phyloP scores from a whole-genome alignment of 2,113 vertebrate genomes.

The Myrmophylax atrothorax region DNA sequence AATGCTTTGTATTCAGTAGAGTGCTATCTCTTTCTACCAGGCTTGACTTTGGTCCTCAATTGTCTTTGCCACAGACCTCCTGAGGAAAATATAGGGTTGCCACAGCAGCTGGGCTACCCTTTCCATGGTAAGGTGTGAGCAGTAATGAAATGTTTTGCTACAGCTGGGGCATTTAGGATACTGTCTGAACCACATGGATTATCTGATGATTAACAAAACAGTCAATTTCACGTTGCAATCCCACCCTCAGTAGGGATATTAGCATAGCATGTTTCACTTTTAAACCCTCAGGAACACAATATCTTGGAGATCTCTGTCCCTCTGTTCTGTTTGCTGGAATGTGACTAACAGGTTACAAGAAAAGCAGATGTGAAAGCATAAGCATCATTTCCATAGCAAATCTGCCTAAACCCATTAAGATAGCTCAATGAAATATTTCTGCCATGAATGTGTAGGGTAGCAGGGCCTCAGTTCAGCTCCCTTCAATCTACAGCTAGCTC shows the following conservation, averaged over 20 bases:
- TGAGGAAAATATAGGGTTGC: neutral
- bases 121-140: neutral
- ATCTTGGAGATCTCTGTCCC: constrained; percentile 5
- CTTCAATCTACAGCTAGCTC: neutral
- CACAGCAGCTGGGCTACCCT: neutral
- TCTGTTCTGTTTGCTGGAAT: neutral
- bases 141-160: neutral
- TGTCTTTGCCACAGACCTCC: neutral
- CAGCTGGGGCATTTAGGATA: neutral
- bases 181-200: neutral
- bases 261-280: neutral
- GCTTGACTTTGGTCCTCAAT: neutral
- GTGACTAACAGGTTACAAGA: neutral
- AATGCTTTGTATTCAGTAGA: neutral
- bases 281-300: neutral
- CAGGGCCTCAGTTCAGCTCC: neutral
- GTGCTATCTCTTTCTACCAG: neutral
- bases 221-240: neutral
- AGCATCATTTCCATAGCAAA: neutral
- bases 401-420: neutral
- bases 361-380: neutral
- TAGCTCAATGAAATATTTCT: neutral
- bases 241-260: neutral
- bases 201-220: neutral
- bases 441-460: neutral